Conservation (phyloP, 2,113 vertebrate species). For the Rissa tridactyla region DNA sequence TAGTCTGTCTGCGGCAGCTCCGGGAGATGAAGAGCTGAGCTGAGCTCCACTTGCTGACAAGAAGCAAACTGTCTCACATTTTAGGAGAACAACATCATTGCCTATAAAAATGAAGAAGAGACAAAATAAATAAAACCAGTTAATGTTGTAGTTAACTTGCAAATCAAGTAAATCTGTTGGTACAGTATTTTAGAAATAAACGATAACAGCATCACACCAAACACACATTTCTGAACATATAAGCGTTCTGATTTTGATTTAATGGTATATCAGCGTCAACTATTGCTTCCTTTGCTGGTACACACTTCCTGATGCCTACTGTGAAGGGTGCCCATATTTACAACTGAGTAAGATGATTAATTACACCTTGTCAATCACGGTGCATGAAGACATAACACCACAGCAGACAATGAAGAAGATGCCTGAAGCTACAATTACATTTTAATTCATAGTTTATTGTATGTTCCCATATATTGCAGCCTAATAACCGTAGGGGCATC, state of each 20-base stretch:
- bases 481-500: conserved; percentile 78
- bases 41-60: conserved; percentile 79
- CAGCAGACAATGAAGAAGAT: conserved; percentile 81
- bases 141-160: conserved; percentile 84
- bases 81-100: conserved; percentile 80
- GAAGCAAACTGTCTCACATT: conserved; percentile 82
- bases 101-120: conserved; percentile 80
- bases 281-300: conserved; percentile 81
- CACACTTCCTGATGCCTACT: conserved; percentile 82
- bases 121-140: conserved; percentile 82
- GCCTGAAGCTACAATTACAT: conserved; percentile 83
- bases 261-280: conserved; percentile 80
- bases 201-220: conserved; percentile 80
- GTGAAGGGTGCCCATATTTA: conserved; percentile 84
- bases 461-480: conserved; percentile 77
- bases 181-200: conserved; percentile 84
- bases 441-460: conserved; percentile 83
- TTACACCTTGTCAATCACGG: conserved; percentile 86
- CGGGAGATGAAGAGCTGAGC: conserved; percentile 74
- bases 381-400: conserved; percentile 85
- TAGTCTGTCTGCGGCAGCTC: conserved; percentile 56
- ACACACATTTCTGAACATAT: conserved; percentile 77
- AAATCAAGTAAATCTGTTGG: conserved; percentile 85
- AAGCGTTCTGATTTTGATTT: conserved; percentile 77
- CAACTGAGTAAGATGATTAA: conserved; percentile 87